Percentiles rank a stretch among this genome's conserved stretches.
phyloP scores from a whole-genome alignment of 2,888 invertebrate genomes.

The Oscheius sp. region DNA sequence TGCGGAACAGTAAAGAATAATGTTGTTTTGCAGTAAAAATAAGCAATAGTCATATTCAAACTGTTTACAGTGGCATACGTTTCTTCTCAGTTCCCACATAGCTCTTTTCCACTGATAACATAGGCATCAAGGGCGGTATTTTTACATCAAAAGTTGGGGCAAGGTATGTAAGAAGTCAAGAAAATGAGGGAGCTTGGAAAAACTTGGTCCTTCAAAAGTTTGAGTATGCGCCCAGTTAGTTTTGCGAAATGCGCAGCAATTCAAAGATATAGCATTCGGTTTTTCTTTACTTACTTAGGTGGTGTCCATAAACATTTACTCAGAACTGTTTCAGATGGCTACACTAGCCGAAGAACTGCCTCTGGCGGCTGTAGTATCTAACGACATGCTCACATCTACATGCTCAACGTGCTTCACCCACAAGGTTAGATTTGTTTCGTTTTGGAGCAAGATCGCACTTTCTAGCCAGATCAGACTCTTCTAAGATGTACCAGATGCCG shows the following conservation, averaged over 20 bases:
- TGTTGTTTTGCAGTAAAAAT: neutral
- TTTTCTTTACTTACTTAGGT: neutral
- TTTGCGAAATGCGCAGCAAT: neutral
- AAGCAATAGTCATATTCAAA: too few species aligned
- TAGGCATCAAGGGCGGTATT: too few species aligned
- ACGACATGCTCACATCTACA: constrained; percentile 15
- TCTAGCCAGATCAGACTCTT: constrained; percentile 11
- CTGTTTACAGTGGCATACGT: too few species aligned
- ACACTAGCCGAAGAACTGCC: constrained; percentile 39
- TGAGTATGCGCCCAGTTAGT: too few species aligned
- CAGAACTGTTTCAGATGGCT: constrained; percentile 21
- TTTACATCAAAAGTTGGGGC: too few species aligned
- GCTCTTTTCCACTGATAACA: too few species aligned
- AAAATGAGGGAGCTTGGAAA: too few species aligned
- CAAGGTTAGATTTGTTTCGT: constrained; percentile 13
- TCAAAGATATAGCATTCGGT: constrained; percentile 5
- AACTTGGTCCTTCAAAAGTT: too few species aligned
- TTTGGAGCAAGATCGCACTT: neutral
- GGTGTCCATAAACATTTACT: neutral
- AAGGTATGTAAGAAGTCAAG: too few species aligned
- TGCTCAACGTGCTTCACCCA: constrained; percentile 36
- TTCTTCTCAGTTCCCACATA: too few species aligned
- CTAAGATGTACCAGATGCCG: constrained; percentile 40
- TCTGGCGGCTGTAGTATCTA: constrained; percentile 35
- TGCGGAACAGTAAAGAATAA: too few species aligned